Conservation (phyloP, 2,113 vertebrate species). For the Thryonomys swinderianus region DNA sequence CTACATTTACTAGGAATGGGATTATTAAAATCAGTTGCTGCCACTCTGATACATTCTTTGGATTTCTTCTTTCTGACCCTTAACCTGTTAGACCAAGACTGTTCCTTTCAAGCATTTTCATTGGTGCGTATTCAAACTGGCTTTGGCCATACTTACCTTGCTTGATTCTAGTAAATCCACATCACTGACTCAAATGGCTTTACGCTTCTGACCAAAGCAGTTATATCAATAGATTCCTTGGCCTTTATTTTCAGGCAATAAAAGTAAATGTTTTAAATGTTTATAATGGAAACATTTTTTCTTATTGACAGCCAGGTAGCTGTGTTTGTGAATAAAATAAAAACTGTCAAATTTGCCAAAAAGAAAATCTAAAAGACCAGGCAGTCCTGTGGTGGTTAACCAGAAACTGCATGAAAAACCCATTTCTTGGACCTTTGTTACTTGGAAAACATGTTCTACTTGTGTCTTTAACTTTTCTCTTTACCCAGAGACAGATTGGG, state of each 20-base stretch:
- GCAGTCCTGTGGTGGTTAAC: neutral
- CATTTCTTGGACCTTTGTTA: neutral
- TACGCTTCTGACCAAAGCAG: constrained; percentile 38
- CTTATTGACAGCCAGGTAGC: neutral
- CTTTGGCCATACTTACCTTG: neutral
- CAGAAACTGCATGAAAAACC: neutral
- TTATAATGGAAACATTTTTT: constrained; percentile 8
- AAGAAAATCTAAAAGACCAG: neutral
- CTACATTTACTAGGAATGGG: constrained; percentile 54
- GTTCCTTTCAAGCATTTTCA: constrained; percentile 55
- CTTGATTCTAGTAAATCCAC: constrained; percentile 2
- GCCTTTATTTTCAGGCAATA: neutral
- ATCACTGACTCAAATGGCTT: constrained; percentile 59
- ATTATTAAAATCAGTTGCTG: constrained; percentile 50
- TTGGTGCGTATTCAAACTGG: neutral
- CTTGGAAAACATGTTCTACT: constrained; percentile 1
- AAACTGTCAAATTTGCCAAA: neutral
- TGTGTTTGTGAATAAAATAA: constrained; percentile 10
- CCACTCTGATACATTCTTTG: constrained; percentile 52
- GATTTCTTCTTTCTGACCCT: constrained; percentile 22
- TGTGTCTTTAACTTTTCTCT: neutral
- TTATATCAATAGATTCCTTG: constrained; percentile 64
- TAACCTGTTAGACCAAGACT: neutral
- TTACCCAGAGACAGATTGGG: neutral
- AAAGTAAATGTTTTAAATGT: constrained; percentile 22